A percentile compares a stretch with the other conserved stretches of the same genome.
Evolutionary conservation across 2,113 vertebrate genomes (phyloP).

Genomic region (Thryonomys swinderianus): DNA sequence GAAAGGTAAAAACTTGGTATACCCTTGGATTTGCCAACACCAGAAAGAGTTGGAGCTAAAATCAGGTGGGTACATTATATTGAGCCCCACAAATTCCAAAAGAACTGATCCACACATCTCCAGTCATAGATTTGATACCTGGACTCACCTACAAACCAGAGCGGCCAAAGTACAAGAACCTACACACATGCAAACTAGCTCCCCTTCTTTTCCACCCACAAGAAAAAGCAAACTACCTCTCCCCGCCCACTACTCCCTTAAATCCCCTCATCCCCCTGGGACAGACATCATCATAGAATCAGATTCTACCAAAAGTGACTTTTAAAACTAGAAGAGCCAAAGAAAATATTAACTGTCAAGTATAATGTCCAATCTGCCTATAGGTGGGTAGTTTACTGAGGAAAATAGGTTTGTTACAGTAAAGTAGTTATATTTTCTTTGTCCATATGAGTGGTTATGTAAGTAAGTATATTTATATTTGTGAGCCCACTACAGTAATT

Average conservation of each 20-base stretch:
- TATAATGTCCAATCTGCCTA: background rate
- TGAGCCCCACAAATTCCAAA: background rate
- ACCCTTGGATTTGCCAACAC: background rate
- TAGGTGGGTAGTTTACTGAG: background rate
- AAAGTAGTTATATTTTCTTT: conserved; percentile 2
- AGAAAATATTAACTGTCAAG: background rate
- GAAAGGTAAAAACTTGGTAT: background rate
- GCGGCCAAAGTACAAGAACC: background rate
- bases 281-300: background rate
- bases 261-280: background rate
- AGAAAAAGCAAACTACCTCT: background rate
- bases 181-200: background rate
- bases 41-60: background rate
- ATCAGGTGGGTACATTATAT: background rate
- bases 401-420: background rate
- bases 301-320: background rate
- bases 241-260: background rate
- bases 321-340: background rate
- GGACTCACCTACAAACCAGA: background rate
- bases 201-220: background rate
- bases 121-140: background rate
- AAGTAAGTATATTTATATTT: background rate
- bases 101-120: background rate
- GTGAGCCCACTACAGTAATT: background rate
- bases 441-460: background rate